Base-by-base conservation (phyloP, 2,888 invertebrate species). In the Hesperia comma region DNA sequence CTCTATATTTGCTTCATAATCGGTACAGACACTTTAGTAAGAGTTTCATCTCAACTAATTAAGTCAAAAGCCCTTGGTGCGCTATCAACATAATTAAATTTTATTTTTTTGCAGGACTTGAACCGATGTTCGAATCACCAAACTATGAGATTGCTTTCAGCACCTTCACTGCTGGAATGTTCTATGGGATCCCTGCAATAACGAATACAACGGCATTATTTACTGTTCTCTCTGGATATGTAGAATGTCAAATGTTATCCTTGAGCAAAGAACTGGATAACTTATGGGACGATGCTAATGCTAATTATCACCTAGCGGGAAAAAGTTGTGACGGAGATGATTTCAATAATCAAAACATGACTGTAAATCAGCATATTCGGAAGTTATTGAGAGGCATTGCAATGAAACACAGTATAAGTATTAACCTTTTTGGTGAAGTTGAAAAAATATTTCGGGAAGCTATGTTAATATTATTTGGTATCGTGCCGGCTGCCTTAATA, bases 161-260 rank as follows among this genome's bases (percentile, higher is more conserved):
- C 5, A 14, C 80, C 12, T 68, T 72, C 61, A 56, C 63, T 1
- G 43, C 73, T 0, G 70, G 72, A 4, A 74, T 80, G 0, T 67
- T 70, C 7, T 77, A 77, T 33, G 73, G 76, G 1, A 77, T 77
- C 21, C 81, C 76, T 60, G 58, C 73, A 0, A 74, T 78, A 0
- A 79, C 79, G 0, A 81, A 75, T 61, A 73, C 81, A 12, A 77
- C 79, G 4, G 77, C 73, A 0, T 77, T 84, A 15, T 69, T 83
- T 12, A 79, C 82, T 4, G 70, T 83, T 56, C 67, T 79, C 0
- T 68, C 73, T 6, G 86, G 84, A 0, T 83, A 83, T 68, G 78
- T 74, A 0, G 84, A 85, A 68, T 81, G 83, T 0, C 82, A 84
- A 68, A 80, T 84, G 77, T 58, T 80, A 0, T 76, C 84, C 1